A percentile compares a stretch with the other conserved stretches of the same genome.
These are phyloP conservation scores for Solenodon paradoxus DNA, from an alignment of 2,113 vertebrate genomes.

Conservation along the genomic window DNA sequence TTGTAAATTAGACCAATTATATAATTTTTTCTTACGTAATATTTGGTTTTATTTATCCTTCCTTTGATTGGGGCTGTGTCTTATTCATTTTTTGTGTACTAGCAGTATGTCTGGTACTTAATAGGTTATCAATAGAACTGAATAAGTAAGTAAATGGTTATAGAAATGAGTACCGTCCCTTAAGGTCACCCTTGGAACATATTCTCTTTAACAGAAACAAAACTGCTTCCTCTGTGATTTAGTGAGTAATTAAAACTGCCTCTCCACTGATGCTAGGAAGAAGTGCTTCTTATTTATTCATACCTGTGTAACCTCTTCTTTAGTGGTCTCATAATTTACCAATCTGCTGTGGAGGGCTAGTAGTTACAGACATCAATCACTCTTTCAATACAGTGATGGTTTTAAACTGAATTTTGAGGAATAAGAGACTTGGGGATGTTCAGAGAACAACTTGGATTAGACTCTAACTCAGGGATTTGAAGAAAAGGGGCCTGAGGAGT, in stretches of 20 bases:
- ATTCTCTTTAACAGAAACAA: neutral
- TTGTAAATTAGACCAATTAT: neutral
- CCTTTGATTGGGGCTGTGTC: neutral
- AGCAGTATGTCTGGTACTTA: neutral
- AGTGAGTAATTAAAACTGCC: neutral
- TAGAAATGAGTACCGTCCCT: neutral
- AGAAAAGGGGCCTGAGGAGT: neutral
- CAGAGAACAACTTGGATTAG: neutral
- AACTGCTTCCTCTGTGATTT: neutral
- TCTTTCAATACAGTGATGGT: neutral
- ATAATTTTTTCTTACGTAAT: neutral
- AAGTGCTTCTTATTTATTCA: neutral
- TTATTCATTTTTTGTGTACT: neutral
- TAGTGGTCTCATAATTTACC: neutral
- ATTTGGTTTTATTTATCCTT: neutral
- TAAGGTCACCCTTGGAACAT: neutral
- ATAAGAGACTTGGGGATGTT: neutral
- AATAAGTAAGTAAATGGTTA: neutral
- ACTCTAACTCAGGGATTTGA: neutral
- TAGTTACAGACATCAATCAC: neutral
- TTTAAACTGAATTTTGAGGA: neutral
- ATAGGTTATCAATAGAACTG: neutral
- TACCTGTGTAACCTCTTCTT: neutral
- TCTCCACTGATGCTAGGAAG: neutral
- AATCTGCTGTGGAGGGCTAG: neutral